Evolutionary conservation across 1,140 invertebrate genomes (phyloP).

Genomic region (Drosophila athabasca): DNA sequence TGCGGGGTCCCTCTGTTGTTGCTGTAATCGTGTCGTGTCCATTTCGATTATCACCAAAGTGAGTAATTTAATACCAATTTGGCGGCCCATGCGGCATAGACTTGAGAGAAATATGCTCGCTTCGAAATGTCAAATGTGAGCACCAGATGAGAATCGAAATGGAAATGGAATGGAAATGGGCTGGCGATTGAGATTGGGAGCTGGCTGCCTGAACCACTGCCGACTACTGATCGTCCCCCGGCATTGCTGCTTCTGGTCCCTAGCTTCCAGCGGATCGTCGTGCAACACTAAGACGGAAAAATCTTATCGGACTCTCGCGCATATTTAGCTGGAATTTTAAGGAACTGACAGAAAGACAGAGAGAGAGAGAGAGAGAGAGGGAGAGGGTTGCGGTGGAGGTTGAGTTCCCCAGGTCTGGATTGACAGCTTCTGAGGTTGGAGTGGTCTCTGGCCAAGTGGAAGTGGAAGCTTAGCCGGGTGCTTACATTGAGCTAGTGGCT

Average conservation of each 20-base stretch:
- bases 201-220: constrained; percentile 16
- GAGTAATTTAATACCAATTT: constrained; percentile 83
- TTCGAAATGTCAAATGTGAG: constrained; percentile 81
- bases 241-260: background rate
- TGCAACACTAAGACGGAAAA: constrained; percentile 59
- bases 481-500: constrained; percentile 67
- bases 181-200: constrained; percentile 39
- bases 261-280: background rate
- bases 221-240: constrained; percentile 8
- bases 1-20: constrained; percentile 37
- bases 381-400: background rate
- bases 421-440: no score
- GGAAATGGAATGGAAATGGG: constrained; percentile 48
- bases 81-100: constrained; percentile 68
- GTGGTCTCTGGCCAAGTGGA: background rate
- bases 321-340: constrained; percentile 77
- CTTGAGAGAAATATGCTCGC: constrained; percentile 76
- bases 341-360: constrained; percentile 7
- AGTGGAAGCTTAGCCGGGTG: constrained; percentile 35
- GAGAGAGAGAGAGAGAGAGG: no score
- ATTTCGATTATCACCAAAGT: constrained; percentile 83
- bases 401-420: background rate
- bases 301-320: constrained; percentile 68
- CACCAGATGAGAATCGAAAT: constrained; percentile 65
- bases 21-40: constrained; percentile 80